phyloP scores from a whole-genome alignment of 2,888 invertebrate genomes.

The Calameuta pallipes region DNA sequence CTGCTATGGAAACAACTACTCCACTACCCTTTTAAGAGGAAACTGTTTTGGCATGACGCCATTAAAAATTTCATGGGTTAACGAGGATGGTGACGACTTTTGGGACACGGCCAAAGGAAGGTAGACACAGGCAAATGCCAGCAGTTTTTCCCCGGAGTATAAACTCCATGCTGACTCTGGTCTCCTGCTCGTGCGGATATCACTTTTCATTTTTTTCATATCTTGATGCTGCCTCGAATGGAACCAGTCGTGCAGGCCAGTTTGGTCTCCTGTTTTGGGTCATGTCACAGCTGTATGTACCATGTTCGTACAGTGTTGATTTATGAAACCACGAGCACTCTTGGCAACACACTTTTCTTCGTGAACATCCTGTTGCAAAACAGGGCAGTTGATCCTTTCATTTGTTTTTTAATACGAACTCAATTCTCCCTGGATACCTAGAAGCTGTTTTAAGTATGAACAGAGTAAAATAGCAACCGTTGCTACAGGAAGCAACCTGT shows the following conservation, averaged over 20 bases:
- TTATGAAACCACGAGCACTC: background rate
- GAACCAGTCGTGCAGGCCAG: background rate
- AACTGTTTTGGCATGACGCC: background rate
- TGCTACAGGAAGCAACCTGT: slow-evolving; percentile 3
- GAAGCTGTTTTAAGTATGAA: background rate
- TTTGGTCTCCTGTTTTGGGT: background rate
- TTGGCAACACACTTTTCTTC: background rate
- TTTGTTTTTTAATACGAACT: background rate
- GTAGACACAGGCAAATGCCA: slow-evolving; percentile 41
- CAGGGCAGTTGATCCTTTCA: background rate
- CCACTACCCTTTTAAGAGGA: background rate
- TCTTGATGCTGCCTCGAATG: slow-evolving; percentile 30
- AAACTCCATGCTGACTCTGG: slow-evolving; percentile 47
- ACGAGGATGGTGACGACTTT: background rate
- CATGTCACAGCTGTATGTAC: background rate
- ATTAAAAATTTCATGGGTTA: background rate
- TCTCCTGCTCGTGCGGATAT: slow-evolving; percentile 63
- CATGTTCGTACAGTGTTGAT: background rate
- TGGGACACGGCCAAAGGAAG: background rate
- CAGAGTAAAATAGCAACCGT: background rate
- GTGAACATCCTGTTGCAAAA: background rate
- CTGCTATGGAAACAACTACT: background rate
- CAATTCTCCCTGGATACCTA: background rate
- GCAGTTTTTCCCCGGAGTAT: slow-evolving; percentile 31
- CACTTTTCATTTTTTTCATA: slow-evolving; percentile 66